Percentiles rank a stretch among this genome's conserved stretches.
Evolutionary conservation across 2,113 vertebrate genomes (phyloP).

Genomic region (Pomatostomus ruficeps): DNA sequence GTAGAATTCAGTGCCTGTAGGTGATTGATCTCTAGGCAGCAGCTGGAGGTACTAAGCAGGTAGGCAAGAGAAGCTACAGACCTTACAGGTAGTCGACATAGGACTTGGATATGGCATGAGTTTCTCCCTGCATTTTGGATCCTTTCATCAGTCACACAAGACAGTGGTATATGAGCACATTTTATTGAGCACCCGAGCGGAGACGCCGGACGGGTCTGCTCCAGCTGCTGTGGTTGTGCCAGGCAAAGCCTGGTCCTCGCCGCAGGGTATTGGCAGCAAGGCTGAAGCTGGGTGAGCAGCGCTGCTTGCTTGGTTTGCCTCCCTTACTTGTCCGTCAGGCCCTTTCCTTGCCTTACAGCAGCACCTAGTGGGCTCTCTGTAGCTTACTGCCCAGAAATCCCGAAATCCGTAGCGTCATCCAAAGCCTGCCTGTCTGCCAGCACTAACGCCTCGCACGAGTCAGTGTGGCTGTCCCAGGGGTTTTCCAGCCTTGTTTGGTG

Average conservation of each 20-base stretch:
- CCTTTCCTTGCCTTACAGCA: conserved; percentile 61
- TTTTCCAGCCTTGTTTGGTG: accelerated
- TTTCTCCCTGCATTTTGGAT: not conserved
- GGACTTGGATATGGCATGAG: not conserved
- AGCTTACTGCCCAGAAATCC: conserved; percentile 24
- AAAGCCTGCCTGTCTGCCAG: not conserved
- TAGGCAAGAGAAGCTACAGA: not conserved
- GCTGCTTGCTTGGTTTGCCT: not conserved
- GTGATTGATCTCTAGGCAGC: not conserved
- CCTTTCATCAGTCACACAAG: not conserved
- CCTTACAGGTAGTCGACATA: not conserved
- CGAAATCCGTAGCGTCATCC: not conserved
- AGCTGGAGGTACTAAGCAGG: not conserved
- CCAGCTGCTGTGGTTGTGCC: not conserved
- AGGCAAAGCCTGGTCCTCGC: not conserved
- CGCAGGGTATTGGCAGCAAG: not conserved
- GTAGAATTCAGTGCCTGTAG: not conserved
- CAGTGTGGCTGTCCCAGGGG: not conserved
- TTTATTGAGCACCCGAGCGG: not conserved
- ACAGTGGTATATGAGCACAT: accelerated
- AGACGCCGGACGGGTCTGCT: accelerated
- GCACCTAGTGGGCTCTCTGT: conserved; percentile 67
- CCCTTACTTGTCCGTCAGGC: not conserved
- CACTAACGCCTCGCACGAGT: accelerated
- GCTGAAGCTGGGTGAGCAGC: not conserved